Conservation (phyloP, 2,113 vertebrate genomes). For the Stercorarius parasiticus region DNA sequence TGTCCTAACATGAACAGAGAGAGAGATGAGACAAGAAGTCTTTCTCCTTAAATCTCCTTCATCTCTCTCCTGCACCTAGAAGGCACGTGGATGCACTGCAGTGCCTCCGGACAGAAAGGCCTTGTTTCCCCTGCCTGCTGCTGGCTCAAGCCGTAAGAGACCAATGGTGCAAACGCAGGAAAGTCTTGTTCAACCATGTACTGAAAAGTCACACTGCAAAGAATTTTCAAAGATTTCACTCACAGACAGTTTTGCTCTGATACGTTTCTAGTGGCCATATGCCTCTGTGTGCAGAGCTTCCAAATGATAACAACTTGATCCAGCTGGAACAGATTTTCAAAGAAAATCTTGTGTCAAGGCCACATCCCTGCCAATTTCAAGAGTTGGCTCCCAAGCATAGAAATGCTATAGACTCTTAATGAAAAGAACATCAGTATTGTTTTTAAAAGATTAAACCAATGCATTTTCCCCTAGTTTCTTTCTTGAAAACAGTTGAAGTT, state of each 20-base stretch:
- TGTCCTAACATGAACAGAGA: not conserved
- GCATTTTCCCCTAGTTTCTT: not conserved
- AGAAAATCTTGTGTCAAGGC: not conserved
- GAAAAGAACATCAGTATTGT: slow-evolving; percentile 23
- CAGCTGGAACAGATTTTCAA: slow-evolving; percentile 45
- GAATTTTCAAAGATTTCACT: not conserved
- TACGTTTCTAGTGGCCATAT: slow-evolving; percentile 18
- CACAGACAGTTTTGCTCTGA: not conserved
- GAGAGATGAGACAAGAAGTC: not conserved
- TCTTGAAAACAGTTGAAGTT: not conserved
- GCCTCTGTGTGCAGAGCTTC: not conserved
- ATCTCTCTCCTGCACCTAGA: not conserved
- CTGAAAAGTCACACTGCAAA: not conserved
- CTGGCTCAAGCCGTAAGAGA: not conserved
- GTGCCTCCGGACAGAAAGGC: not conserved
- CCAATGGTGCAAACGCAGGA: not conserved
- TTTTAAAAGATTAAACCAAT: not conserved
- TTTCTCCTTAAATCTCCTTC: not conserved
- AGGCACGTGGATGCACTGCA: not conserved
- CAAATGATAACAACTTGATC: slow-evolving; percentile 25
- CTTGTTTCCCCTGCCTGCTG: not conserved
- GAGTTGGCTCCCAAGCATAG: not conserved
- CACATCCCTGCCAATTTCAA: slow-evolving; percentile 33
- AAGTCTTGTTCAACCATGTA: not conserved
- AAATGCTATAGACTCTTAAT: not conserved